Percentiles rank a stretch among this genome's conserved stretches.
phyloP scores from a whole-genome alignment of 2,113 vertebrate species.

The Macquaria australasica region DNA sequence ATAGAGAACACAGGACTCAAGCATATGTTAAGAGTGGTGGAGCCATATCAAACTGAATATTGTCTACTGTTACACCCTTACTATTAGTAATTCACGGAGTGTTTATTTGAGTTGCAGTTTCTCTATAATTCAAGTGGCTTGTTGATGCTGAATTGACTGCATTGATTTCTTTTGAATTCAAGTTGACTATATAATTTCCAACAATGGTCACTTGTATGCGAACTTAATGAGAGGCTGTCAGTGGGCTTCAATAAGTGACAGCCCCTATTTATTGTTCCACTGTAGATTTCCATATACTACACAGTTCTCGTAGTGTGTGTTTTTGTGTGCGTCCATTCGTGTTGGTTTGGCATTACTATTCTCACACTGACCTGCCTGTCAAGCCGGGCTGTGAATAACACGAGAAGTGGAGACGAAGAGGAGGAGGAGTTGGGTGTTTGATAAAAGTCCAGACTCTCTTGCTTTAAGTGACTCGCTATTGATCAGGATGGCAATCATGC shows the following conservation, averaged over 20 bases:
- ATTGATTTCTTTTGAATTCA: conserved; percentile 24
- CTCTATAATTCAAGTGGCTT: conserved; percentile 19
- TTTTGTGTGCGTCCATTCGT: conserved; percentile 31
- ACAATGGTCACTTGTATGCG: conserved; percentile 28
- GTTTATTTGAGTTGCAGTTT: conserved; percentile 7
- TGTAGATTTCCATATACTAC: not conserved
- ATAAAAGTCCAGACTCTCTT: conserved; percentile 61
- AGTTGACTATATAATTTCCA: conserved; percentile 26
- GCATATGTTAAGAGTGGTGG: not conserved
- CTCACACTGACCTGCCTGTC: conserved; percentile 35
- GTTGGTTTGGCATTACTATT: conserved; percentile 35
- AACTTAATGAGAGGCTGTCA: conserved; percentile 38
- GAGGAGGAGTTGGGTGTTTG: conserved; percentile 45
- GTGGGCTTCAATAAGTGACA: conserved; percentile 17
- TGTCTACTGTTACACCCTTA: not conserved
- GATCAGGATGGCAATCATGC: conserved; percentile 69
- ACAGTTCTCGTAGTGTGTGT: not conserved
- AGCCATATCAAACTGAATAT: not conserved
- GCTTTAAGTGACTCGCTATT: conserved; percentile 71
- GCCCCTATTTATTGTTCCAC: conserved; percentile 25
- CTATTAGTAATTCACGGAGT: conserved; percentile 13
- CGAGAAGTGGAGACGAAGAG: conserved; percentile 15
- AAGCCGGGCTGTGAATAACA: conserved; percentile 27
- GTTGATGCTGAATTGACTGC: not conserved
- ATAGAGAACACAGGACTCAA: not conserved